Evolutionary conservation across 1,140 invertebrate species (phyloP).

Genomic region (Belonocnema kinseyi): DNA sequence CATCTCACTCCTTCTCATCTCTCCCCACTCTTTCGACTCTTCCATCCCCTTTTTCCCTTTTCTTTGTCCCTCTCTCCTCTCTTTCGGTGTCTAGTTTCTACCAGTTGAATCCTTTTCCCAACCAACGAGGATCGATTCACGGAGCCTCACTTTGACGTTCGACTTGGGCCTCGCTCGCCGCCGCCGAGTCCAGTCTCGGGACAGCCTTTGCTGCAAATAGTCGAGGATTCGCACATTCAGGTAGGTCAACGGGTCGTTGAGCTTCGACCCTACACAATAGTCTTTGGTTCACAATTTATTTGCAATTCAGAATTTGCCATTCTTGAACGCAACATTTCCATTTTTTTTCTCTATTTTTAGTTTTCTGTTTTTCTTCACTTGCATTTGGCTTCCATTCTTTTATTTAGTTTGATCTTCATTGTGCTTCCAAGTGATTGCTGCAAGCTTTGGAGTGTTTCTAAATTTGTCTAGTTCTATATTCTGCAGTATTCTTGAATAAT

Average conservation of each 20-base stretch:
- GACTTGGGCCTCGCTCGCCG: not conserved
- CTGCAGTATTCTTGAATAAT: too few relatives aligned
- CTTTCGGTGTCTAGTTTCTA: not conserved
- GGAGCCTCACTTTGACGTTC: too few relatives aligned
- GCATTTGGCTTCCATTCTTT: too few relatives aligned
- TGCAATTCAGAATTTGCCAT: not conserved
- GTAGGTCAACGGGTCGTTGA: not conserved
- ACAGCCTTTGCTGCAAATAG: not conserved
- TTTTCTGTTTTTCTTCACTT: too few relatives aligned
- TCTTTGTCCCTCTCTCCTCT: not conserved
- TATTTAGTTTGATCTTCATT: too few relatives aligned
- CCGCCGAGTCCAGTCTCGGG: not conserved
- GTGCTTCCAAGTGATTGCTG: too few relatives aligned
- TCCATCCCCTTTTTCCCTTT: not conserved
- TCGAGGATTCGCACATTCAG: not conserved
- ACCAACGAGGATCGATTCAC: not conserved
- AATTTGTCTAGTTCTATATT: too few relatives aligned
- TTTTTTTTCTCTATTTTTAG: too few relatives aligned
- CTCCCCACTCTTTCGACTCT: not conserved
- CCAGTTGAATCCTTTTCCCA: not conserved
- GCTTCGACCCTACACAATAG: not conserved
- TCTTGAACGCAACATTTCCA: too few relatives aligned
- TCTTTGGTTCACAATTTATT: not conserved
- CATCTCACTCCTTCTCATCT: not conserved
- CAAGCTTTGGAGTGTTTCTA: too few relatives aligned